These are phyloP conservation scores for Lepisosteus osseus DNA, from an alignment of 2,113 vertebrate genomes.

Conservation along the genomic window DNA sequence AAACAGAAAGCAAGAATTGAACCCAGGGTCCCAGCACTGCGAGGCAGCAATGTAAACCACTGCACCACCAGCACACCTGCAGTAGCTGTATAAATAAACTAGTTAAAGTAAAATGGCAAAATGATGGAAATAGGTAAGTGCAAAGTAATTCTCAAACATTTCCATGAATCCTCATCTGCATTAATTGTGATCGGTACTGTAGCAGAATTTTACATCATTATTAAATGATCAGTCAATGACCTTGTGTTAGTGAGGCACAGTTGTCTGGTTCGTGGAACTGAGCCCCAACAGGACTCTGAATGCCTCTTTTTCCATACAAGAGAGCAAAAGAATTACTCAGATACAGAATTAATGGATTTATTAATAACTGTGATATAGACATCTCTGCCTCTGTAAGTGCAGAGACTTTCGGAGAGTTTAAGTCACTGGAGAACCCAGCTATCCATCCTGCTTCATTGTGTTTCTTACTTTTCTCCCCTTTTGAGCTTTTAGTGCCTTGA, in stretches of 20 bases:
- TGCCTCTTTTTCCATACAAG: not conserved
- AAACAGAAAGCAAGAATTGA: no score
- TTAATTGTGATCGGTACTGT: no score
- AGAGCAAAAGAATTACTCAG: slow-evolving; percentile 9
- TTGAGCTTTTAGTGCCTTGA: slow-evolving; percentile 26
- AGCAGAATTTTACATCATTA: no score
- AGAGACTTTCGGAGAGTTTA: slow-evolving; percentile 3
- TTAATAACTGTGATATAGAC: slow-evolving; percentile 31
- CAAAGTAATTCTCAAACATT: no score
- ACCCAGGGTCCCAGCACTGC: no score
- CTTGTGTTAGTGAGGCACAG: not conserved
- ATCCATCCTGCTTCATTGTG: not conserved
- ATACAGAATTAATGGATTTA: slow-evolving; percentile 24
- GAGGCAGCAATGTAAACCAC: no score
- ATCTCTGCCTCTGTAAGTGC: not conserved
- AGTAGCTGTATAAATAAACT: no score
- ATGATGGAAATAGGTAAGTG: no score
- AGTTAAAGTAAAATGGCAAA: no score
- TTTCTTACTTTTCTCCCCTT: not conserved
- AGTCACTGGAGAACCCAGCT: slow-evolving; percentile 11
- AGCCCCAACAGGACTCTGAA: not conserved
- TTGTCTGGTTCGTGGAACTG: not conserved
- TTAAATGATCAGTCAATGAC: not conserved
- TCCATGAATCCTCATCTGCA: no score
- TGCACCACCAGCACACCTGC: no score